Percentiles rank a stretch among this genome's conserved stretches.
Evolutionary conservation across 2,797 vertebrate species (phyloP).

Genomic region (Crax fasciolata): DNA sequence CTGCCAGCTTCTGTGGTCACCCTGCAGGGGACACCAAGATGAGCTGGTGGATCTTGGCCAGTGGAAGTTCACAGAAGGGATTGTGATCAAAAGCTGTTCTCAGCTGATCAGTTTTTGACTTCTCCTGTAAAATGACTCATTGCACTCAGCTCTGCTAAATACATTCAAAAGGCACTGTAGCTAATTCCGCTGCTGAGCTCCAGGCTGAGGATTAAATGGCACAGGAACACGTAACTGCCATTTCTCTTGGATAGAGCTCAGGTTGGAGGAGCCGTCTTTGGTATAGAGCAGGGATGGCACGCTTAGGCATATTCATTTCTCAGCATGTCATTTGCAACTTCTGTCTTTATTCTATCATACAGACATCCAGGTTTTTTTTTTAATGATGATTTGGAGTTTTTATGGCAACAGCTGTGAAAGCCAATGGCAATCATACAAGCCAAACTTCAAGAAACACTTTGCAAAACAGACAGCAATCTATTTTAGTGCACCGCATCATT

Average conservation of each 20-base stretch:
- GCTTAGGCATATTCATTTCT: neutral
- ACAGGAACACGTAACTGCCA: neutral
- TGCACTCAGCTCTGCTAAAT: neutral
- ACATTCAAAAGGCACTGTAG: neutral
- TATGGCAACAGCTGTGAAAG: slow-evolving; percentile 48
- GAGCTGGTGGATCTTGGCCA: neutral
- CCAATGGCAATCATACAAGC: slow-evolving; percentile 60
- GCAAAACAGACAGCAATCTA: slow-evolving; percentile 46
- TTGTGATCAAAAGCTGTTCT: neutral
- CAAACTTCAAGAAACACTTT: slow-evolving; percentile 64
- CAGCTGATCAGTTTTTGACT: neutral
- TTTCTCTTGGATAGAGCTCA: neutral
- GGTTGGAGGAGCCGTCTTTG: neutral
- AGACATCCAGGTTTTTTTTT: neutral
- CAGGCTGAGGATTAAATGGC: neutral
- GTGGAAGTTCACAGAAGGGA: neutral
- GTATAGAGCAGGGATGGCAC: neutral
- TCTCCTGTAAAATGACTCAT: neutral
- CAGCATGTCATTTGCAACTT: neutral
- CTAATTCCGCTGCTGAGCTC: neutral
- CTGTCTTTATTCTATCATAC: neutral
- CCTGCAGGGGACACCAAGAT: rapidly evolving
- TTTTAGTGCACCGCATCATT: slow-evolving; percentile 61
- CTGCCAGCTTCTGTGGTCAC: neutral
- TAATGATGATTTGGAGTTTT: slow-evolving; percentile 18